Base-by-base conservation (phyloP, 2,797 vertebrate genomes). In the Eupleurogrammus muticus region DNA sequence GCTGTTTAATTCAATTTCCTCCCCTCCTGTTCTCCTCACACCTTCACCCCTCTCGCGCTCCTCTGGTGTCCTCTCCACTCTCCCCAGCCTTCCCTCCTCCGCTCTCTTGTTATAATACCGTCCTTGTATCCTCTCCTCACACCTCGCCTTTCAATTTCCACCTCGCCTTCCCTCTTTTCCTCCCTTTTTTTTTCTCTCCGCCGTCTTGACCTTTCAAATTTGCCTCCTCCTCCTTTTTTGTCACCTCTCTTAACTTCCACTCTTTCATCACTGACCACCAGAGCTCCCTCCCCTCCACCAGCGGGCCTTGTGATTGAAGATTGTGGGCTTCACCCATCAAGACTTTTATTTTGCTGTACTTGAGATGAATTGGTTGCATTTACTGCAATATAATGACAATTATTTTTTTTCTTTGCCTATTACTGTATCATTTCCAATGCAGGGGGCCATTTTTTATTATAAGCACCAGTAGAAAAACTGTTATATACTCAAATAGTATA, bases 331-430 rank as follows among this genome's bases (percentile, higher is more conserved):
- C 50, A 76, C 61, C 79, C 78, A 42, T 28, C 56, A 51, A 42
- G 49, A 75, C 62, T 58, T 66, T 75, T 71, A 75, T 82, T 77
- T 59, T 42, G 69, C 61, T 71, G 75, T 82, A 85, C 86, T 84
- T 84, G 81, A 86, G 81, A 87, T 74, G 58, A 81, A 87, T 80
- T 64, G 70, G 61, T 65, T 77, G 70, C 75, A 81, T 85, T 84
- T 85, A 71, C 65, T 82, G 76, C 76, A 42, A 65, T 63, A 60
- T 78, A 57, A 81, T 85, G 58, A 74, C 36, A 54, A 51, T 71
- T 72, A 84, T 75, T 88, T 70, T 71, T 67, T 44, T 71, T 67
- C 44, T 55, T 70, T 76, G 55, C 21, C 44, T 21, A 62, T 40
- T 53, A 74, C 64, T 82, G 64, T 77, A 69, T 69, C 55, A 44